Conservation (phyloP, 1,140 invertebrate species). For the Drosophila funebris region DNA sequence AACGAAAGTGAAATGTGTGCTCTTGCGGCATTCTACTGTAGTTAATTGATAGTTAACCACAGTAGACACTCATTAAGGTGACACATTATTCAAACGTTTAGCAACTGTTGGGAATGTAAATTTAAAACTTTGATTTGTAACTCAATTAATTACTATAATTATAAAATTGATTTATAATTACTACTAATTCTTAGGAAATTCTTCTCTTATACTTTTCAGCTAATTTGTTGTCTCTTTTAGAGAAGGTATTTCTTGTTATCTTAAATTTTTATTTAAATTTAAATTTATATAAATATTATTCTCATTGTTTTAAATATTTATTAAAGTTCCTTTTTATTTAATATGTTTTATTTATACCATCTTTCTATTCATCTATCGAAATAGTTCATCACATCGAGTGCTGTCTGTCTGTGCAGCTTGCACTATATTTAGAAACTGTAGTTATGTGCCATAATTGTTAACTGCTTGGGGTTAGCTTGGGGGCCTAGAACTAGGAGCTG, state of each 20-base stretch:
- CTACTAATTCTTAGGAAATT: no score
- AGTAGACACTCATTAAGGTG: background rate
- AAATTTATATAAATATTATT: no score
- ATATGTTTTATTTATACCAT: background rate
- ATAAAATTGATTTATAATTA: no score
- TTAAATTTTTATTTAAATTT: no score
- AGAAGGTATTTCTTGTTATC: no score
- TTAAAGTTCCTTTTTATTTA: background rate
- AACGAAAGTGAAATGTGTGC: slow-evolving; percentile 63
- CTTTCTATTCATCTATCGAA: background rate
- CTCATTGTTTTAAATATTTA: background rate
- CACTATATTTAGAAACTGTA: slow-evolving; percentile 44
- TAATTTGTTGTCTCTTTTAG: no score
- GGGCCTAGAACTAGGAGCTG: background rate
- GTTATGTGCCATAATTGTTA: slow-evolving; percentile 42
- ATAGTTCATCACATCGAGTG: background rate
- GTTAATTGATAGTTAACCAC: slow-evolving; percentile 15
- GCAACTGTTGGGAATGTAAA: no score
- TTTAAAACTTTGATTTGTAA: no score
- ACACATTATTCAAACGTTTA: no score
- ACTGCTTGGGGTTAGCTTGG: slow-evolving; percentile 21
- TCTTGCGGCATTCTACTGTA: slow-evolving; percentile 37
- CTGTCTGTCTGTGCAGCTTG: slow-evolving; percentile 6
- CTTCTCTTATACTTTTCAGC: no score
- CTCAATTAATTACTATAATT: no score